Conservation (phyloP, 1,140 invertebrate genomes). For the Tribolium castaneum region DNA sequence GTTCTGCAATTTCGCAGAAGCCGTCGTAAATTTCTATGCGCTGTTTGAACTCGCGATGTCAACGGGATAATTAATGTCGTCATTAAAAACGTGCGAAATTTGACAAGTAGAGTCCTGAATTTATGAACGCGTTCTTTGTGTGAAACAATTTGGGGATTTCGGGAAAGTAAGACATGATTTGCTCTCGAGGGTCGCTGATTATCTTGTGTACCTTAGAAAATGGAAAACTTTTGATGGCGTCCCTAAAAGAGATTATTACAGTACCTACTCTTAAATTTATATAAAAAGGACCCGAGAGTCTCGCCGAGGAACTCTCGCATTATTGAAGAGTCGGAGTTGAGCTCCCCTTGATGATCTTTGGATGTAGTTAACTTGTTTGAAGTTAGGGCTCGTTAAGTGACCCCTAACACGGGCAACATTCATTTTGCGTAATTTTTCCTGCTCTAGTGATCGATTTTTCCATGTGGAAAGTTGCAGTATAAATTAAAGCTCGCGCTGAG, state of each 20-base stretch:
- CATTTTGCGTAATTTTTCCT: background rate
- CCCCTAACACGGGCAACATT: background rate
- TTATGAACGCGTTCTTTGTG: background rate
- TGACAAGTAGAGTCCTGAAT: background rate
- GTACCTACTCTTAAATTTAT: constrained; percentile 2
- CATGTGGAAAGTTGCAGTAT: background rate
- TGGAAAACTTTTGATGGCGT: constrained; percentile 12
- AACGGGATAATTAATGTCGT: background rate
- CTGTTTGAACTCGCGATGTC: background rate
- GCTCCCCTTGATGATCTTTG: background rate
- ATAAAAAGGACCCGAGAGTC: constrained; percentile 21
- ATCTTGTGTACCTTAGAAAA: background rate
- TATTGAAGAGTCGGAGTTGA: background rate
- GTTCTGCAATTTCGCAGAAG: background rate
- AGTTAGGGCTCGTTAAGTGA: background rate
- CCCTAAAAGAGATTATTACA: constrained; percentile 4
- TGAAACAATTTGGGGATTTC: background rate
- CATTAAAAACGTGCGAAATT: background rate
- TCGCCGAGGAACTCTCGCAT: background rate
- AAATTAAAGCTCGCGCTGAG: constrained; percentile 13
- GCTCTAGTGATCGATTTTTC: background rate
- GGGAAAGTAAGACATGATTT: background rate
- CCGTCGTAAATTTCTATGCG: background rate
- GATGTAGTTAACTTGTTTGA: background rate
- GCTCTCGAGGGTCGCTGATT: background rate